phyloP scores from a whole-genome alignment of 2,888 invertebrate genomes.

The Acanthacorydalis orientalis region DNA sequence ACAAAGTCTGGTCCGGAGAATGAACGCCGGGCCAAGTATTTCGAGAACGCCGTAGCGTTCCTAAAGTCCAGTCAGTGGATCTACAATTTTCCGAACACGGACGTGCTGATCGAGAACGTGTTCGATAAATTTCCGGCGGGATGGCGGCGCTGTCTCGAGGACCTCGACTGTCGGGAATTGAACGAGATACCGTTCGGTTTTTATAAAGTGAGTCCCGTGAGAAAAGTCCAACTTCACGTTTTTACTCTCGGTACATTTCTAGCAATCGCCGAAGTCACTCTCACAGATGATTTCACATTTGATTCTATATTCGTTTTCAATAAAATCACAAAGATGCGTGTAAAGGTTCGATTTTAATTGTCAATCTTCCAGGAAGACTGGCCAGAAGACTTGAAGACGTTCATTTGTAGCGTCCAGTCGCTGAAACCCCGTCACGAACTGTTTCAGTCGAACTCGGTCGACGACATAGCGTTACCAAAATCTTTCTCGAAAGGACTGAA shows the following conservation, averaged over 20 bases:
- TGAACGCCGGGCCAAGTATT: not conserved
- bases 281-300: too few relatives aligned
- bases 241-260: not conserved
- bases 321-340: not conserved
- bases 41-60: conserved; percentile 25
- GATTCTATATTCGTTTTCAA: too few relatives aligned
- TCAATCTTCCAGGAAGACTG: conserved; percentile 19
- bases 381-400: conserved; percentile 24
- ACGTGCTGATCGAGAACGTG: conserved; percentile 36
- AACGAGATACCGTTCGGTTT: conserved; percentile 27
- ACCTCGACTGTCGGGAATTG: conserved; percentile 25
- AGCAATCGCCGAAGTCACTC: too few relatives aligned
- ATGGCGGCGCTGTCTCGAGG: conserved; percentile 30
- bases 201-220: conserved; percentile 14
- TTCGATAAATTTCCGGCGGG: conserved; percentile 35
- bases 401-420: conserved; percentile 21
- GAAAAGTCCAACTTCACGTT: not conserved
- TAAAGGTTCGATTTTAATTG: conserved; percentile 8
- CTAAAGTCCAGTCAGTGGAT: conserved; percentile 45
- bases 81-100: conserved; percentile 45
- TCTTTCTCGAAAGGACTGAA: conserved; percentile 26
- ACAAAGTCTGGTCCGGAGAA: not conserved
- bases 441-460: conserved; percentile 1
- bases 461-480: conserved; percentile 15
- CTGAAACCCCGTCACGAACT: conserved; percentile 16